Base-by-base conservation (phyloP, 2,888 invertebrate genomes). In the Luperina testacea region DNA sequence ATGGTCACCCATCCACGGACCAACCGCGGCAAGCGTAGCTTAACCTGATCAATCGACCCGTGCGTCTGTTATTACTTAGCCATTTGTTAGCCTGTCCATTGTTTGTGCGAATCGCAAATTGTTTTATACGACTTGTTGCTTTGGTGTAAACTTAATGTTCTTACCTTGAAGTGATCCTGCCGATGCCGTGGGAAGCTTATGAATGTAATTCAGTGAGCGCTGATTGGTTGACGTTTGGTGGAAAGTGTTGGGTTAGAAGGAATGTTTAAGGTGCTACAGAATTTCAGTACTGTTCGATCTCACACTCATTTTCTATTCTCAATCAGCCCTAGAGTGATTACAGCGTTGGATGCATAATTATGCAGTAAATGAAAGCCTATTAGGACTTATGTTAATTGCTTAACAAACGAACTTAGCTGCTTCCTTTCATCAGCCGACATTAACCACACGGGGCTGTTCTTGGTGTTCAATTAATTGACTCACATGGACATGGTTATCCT, bases 341-440 rank as follows among this genome's bases (percentile, higher is more conserved):
- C 78, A 69, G 27, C 32, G 42, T 51, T 63, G 59, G n/a, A 84
- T 42, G 15, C 5, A 32, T 51, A n/a, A 57, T 17, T 61, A 61
- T n/a, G 63, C n/a, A 65, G 13, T 53, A 61, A 67, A 71, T 61
- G 15, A 53, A 59, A 61, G n/a, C 38, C n/a, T 32, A 59, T 59
- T 59, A 70, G 20, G 20, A 80, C 72, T 48, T 84, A 80, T 68
- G 53, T 84, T 63, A 70, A 84, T 67, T 15, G 1, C 24, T 71
- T 27, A 65, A 70, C 81, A 70, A 61, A 80, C 17, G 2, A n/a
- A n/a, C n/a, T n/a, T 32, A 24, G 7, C 27, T 0, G 48, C 32
- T 38, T 71, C 57, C 13, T 85, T 70, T 71, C n/a, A 67, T 85
- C 65, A 48, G 6, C 70, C 81, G 85, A 27, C 81, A 24, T 53